Conservation (phyloP, 2,888 invertebrate genomes). For the Aporophyla lueneburgensis region DNA sequence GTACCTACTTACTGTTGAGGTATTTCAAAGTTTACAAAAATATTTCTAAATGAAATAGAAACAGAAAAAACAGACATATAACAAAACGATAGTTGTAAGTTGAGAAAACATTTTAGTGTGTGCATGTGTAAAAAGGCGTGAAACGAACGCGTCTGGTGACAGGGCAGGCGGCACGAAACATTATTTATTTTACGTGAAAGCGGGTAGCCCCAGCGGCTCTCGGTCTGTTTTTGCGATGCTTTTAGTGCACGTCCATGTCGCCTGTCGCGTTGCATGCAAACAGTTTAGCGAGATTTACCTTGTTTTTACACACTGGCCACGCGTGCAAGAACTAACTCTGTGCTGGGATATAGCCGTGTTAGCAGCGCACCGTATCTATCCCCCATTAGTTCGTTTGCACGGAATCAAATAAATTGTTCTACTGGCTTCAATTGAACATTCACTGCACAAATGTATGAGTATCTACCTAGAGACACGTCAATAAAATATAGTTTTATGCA, state of each 20-base stretch:
- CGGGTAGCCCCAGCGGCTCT: constrained; percentile 64
- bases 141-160: constrained; percentile 77
- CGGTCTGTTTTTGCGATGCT: constrained; percentile 77
- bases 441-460: background rate
- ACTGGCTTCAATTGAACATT: constrained; percentile 3
- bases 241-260: constrained; percentile 77
- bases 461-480: background rate
- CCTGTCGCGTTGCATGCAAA: constrained; percentile 80
- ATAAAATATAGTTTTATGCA: constrained; percentile 1
- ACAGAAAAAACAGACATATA: background rate
- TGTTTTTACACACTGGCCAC: constrained; percentile 69
- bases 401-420: constrained; percentile 20
- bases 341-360: constrained; percentile 18
- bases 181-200: constrained; percentile 88
- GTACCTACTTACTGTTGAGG: too few relatives aligned
- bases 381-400: constrained; percentile 12
- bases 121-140: constrained; percentile 72
- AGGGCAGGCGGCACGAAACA: constrained; percentile 80
- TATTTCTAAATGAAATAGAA: background rate
- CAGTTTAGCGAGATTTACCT: constrained; percentile 83
- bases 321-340: constrained; percentile 55
- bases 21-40: background rate
- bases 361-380: constrained; percentile 5
- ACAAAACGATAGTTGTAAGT: constrained; percentile 47
- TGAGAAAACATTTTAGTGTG: constrained; percentile 71